These are phyloP conservation scores for Grammatotria lemairii DNA, from an alignment of 2,113 vertebrate genomes.

Conservation along the genomic window DNA sequence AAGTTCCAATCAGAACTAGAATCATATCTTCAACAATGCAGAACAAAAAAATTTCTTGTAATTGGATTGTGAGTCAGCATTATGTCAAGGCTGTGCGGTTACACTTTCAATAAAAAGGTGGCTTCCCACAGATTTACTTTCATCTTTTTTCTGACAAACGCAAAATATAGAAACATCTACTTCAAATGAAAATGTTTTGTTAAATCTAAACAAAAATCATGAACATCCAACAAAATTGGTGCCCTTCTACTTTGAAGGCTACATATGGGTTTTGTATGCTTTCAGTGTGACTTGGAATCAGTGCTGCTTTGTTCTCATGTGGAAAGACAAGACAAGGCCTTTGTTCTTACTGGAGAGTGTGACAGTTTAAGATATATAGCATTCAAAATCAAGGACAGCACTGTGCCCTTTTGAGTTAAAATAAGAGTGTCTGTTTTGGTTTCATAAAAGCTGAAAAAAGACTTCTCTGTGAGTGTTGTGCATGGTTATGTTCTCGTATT, in stretches of 20 bases:
- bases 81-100: not conserved
- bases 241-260: not conserved
- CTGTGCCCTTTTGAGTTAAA: not conserved
- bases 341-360: slow-evolving; percentile 19
- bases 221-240: not conserved
- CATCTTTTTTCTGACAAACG: not conserved
- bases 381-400: slow-evolving; percentile 35
- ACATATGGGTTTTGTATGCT: not conserved
- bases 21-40: not conserved
- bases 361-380: slow-evolving; percentile 35
- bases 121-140: not conserved
- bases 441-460: not conserved
- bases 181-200: not conserved
- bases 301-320: not conserved
- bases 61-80: not conserved
- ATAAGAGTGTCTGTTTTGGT: not conserved
- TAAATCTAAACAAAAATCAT: not conserved
- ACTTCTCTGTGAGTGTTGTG: not conserved
- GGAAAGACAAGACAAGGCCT: slow-evolving; percentile 26
- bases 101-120: not conserved
- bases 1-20: not conserved
- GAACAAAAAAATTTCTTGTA: not conserved
- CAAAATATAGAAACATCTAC: not conserved
- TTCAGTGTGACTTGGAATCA: slow-evolving; percentile 17
- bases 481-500: not conserved